Base-by-base conservation (phyloP, 2,888 invertebrate species). In the Rhagium mordax region DNA sequence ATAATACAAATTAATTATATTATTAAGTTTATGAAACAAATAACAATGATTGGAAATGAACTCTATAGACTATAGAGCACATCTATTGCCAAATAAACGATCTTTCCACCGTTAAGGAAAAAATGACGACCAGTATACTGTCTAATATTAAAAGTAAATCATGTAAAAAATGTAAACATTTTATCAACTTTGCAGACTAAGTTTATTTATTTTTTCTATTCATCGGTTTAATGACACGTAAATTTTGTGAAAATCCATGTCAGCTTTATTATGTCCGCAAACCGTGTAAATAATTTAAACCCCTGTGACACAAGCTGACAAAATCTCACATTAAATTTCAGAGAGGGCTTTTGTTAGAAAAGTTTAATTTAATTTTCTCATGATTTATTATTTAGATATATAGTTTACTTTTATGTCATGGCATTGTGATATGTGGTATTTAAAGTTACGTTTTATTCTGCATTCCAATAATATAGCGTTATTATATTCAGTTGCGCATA, bases 301-400 rank as follows among this genome's bases (percentile, higher is more conserved):
- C 24, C 27, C 24, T 55, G 55, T 55, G 24, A 24, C 55, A 24
- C 55, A 24, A n/a, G n/a, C 55, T 24, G 55, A 20, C 24, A n/a
- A 55, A 55, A 24, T 51, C 20, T 24, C 21, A n/a, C 2, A 55
- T 55, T 24, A 55, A 55, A 55, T 51, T 51, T 18, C 55, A 55
- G 55, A n/a, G n/a, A 55, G n/a, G n/a, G 24, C 21, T 55, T 55
- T 55, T 55, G n/a, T n/a, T 24, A 3, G 3, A 6, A 55, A 20
- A 55, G 55, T 55, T 55, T 55, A 55, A 55, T 55, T 27, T n/a
- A 55, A 55, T 55, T 55, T 55, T 55, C 24, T 24, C 0, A 13
- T n/a, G 13, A 41, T n/a, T 33, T 33, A 41, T 41, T 13, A 41
- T n/a, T n/a, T n/a, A 41, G 13, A n/a, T n/a, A 41, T 41, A n/a